Evolutionary conservation across 2,113 vertebrate species (phyloP).

Genomic region (Cromileptes altivelis): DNA sequence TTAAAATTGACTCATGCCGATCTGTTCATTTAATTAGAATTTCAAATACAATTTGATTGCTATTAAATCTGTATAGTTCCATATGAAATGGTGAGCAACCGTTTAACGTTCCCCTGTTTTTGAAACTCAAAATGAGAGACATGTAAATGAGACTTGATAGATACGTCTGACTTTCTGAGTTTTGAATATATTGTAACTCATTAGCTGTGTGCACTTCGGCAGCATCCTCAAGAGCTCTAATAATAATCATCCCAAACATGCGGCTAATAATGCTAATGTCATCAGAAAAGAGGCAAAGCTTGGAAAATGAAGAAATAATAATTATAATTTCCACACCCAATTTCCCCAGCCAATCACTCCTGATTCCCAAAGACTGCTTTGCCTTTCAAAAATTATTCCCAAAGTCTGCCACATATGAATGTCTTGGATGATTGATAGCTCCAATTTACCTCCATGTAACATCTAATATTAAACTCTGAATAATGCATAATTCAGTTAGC

Average conservation of each 20-base stretch:
- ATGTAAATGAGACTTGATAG: slow-evolving; percentile 26
- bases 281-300: slow-evolving; percentile 65
- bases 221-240: slow-evolving; percentile 45
- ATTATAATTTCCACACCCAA: slow-evolving; percentile 76
- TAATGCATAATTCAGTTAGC: slow-evolving; percentile 78
- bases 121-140: slow-evolving; percentile 26
- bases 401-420: slow-evolving; percentile 72
- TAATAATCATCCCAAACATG: slow-evolving; percentile 64
- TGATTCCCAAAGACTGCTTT: slow-evolving; percentile 64
- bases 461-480: slow-evolving; percentile 82
- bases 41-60: slow-evolving; percentile 13
- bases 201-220: slow-evolving; percentile 41
- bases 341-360: slow-evolving; percentile 72
- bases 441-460: slow-evolving; percentile 80
- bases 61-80: slow-evolving; percentile 5
- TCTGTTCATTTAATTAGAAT: slow-evolving; percentile 40
- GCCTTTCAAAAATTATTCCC: slow-evolving; percentile 72
- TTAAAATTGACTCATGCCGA: slow-evolving; percentile 37
- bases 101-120: not conserved
- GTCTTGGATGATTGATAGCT: slow-evolving; percentile 82
- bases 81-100: slow-evolving; percentile 3
- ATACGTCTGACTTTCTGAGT: slow-evolving; percentile 29
- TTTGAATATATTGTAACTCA: slow-evolving; percentile 48
- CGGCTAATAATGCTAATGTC: slow-evolving; percentile 70
- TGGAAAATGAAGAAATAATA: slow-evolving; percentile 73